Conservation (phyloP, 2,888 invertebrate genomes). For the Dermolepida albohirtum region DNA sequence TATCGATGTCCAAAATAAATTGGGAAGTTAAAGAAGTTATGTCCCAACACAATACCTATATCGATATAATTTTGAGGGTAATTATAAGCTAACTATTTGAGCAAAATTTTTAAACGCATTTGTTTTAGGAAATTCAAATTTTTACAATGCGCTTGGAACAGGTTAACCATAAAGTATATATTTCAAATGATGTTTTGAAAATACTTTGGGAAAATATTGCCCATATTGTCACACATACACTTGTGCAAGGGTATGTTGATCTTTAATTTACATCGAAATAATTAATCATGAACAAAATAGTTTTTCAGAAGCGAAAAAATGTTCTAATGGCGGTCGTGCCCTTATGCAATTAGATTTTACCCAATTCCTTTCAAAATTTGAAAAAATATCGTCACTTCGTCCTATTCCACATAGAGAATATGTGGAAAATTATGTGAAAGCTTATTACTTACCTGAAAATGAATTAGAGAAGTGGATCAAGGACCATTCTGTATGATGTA, state of each 20-base stretch:
- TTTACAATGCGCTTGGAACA: constrained; percentile 84
- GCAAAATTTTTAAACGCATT: constrained; percentile 3
- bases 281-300: constrained; percentile 59
- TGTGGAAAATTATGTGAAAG: constrained; percentile 96
- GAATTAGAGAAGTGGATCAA: constrained; percentile 90
- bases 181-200: constrained; percentile 77
- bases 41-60: constrained; percentile 92
- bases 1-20: constrained; percentile 91
- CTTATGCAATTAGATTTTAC: constrained; percentile 98
- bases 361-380: constrained; percentile 91
- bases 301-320: constrained; percentile 91
- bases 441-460: constrained; percentile 92
- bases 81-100: constrained; percentile 48
- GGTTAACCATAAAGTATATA: constrained; percentile 75
- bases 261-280: not conserved
- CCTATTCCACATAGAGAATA: constrained; percentile 90
- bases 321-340: constrained; percentile 95
- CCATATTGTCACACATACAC: constrained; percentile 84
- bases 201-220: constrained; percentile 91
- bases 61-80: constrained; percentile 79
- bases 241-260: constrained; percentile 88
- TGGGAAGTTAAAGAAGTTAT: constrained; percentile 97
- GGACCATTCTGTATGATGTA: constrained; percentile 77
- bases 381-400: constrained; percentile 84
- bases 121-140: constrained; percentile 75